phyloP scores from a whole-genome alignment of 1,140 invertebrate species.

The Maniola jurtina region DNA sequence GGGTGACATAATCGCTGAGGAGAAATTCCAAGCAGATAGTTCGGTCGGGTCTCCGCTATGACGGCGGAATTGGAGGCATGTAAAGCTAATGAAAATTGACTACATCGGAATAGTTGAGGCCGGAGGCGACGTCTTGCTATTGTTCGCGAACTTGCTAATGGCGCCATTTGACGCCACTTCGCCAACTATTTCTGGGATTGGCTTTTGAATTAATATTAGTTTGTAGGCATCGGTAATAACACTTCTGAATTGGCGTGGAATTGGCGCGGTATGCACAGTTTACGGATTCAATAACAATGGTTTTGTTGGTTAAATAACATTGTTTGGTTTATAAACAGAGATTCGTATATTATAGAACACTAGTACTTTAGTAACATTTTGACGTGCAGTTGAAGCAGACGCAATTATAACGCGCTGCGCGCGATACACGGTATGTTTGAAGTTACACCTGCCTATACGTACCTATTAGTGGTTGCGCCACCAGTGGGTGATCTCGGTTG shows the following conservation, averaged over 20 bases:
- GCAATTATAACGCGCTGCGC: no score
- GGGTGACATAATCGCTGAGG: conserved; percentile 27
- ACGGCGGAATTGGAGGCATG: conserved; percentile 27
- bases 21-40: conserved; percentile 37
- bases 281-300: background rate
- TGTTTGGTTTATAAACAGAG: background rate
- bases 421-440: no score
- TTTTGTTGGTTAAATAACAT: background rate
- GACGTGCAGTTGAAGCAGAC: no score
- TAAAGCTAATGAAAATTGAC: conserved; percentile 35
- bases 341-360: background rate
- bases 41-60: conserved; percentile 24
- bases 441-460: no score
- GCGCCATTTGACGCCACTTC: background rate
- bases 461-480: no score
- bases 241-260: background rate
- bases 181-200: conserved; percentile 12
- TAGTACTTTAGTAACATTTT: no score
- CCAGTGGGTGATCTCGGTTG: no score
- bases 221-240: background rate
- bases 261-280: background rate
- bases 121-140: background rate
- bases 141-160: conserved; percentile 5
- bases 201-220: background rate
- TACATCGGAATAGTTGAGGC: conserved; percentile 21